Evolutionary conservation across 2,113 vertebrate genomes (phyloP).

Genomic region (Notarius quadriscutis): DNA sequence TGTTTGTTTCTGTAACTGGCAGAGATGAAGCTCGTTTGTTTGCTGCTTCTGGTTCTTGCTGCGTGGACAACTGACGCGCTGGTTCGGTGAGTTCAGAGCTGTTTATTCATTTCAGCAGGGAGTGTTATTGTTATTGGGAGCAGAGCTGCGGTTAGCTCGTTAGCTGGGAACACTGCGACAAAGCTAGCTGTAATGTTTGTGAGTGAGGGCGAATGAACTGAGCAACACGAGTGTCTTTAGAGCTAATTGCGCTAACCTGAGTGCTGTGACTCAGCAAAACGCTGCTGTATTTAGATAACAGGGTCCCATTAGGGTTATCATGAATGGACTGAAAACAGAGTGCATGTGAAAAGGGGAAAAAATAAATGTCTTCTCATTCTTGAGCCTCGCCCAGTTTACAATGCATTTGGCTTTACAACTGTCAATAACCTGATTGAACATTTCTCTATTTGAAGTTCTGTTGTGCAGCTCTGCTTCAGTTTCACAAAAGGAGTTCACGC

Average conservation of each 20-base stretch:
- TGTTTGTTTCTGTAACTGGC: no score
- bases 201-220: no score
- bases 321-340: background rate
- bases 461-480: no score
- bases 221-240: background rate
- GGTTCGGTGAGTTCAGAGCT: constrained; percentile 63
- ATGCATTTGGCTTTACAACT: background rate
- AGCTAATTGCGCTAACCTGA: background rate
- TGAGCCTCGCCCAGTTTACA: background rate
- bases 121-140: background rate
- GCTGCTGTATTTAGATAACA: background rate
- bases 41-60: constrained; percentile 58
- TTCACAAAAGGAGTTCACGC: background rate
- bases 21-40: constrained; percentile 58
- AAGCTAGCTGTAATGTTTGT: background rate
- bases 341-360: background rate
- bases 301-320: background rate
- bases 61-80: constrained; percentile 61
- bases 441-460: background rate
- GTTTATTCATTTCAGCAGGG: background rate
- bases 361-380: background rate
- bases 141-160: background rate
- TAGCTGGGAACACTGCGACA: background rate
- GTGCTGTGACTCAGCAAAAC: constrained; percentile 43
- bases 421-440: background rate